These are phyloP conservation scores for Sebastes alutus DNA, from an alignment of 2,797 vertebrate genomes.

Conservation along the genomic window DNA sequence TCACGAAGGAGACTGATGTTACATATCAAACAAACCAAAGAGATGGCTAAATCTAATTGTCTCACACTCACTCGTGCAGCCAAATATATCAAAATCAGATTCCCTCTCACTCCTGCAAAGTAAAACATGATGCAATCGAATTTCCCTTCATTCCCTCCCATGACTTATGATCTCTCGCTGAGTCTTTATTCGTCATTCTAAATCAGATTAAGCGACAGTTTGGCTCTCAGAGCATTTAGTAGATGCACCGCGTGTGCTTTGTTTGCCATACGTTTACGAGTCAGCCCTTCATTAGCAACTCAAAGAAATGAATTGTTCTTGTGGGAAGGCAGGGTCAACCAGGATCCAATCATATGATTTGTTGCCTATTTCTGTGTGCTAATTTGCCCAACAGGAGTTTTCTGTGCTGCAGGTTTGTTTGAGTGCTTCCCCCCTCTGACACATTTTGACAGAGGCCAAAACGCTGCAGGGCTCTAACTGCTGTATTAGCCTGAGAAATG, in stretches of 20 bases:
- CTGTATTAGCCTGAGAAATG: slow-evolving; percentile 2
- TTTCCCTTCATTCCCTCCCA: slow-evolving; percentile 48
- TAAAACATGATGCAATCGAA: slow-evolving; percentile 79
- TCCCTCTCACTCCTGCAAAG: slow-evolving; percentile 78
- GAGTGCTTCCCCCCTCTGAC: neutral
- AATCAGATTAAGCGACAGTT: slow-evolving; percentile 49
- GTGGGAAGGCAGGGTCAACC: neutral
- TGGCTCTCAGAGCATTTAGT: slow-evolving; percentile 22
- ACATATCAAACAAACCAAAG: slow-evolving; percentile 84
- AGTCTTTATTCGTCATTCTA: slow-evolving; percentile 62
- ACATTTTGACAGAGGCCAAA: neutral
- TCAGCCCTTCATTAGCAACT: neutral
- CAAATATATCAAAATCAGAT: slow-evolving; percentile 86
- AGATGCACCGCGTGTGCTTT: slow-evolving; percentile 5
- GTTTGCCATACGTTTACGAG: slow-evolving; percentile 10
- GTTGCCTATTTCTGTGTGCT: neutral
- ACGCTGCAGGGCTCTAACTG: neutral
- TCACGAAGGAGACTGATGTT: slow-evolving; percentile 82
- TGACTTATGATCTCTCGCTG: slow-evolving; percentile 63
- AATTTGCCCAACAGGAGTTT: neutral
- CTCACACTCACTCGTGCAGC: slow-evolving; percentile 76
- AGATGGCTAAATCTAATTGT: slow-evolving; percentile 84
- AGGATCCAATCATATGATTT: slow-evolving; percentile 8
- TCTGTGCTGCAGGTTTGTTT: neutral
- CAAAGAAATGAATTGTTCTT: slow-evolving; percentile 9